Evolutionary conservation across 2,888 invertebrate species (phyloP), one percentile per base, ranked within the genome.

Genomic region (Cephalotes varians): DNA sequence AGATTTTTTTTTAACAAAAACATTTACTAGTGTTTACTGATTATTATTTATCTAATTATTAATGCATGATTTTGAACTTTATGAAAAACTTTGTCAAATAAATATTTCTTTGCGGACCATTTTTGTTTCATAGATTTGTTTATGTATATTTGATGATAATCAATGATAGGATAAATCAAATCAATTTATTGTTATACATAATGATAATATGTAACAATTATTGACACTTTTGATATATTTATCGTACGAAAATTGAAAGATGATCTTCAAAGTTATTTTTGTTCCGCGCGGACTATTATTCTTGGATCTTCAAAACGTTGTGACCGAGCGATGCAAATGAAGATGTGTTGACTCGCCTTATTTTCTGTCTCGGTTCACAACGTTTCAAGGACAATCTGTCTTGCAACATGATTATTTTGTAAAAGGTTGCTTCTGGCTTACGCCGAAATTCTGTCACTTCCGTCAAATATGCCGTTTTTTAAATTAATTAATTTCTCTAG

Each of bases 401-500:
- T 56, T 1, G 34, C 60, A 21, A 44, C 40, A 28, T 9, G 2
- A 60, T 60, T 10, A 34, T 47, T 81, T 58, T 21, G 21, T 37
- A 15, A 28, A 7, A 62, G 6, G 2, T n/a, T 31, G 1, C 9
- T 60, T 73, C n/a, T 34, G 28, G 12, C 40, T 44, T 34, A 12
- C 6, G 3, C 2, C 2, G 28, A 54, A 71, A 71, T 76, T 54
- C 71, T 31, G 69, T 47, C 69, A 64, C 82, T 82, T 71, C 74
- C 44, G 56, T 60, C 56, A 64, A 37, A 58, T 44, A 56, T 51
- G 49, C 25, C 12, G 56, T 69, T 84, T 60, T 71, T 71, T 60
- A 21, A 69, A 81, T 76, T 67, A 54, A 69, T 71, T 80, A 72
- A 82, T 82, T 56, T 69, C 25, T 69, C 62, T 81, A 76, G 37